Conservation (phyloP, 1,140 invertebrate genomes). For the Ips nitidus region DNA sequence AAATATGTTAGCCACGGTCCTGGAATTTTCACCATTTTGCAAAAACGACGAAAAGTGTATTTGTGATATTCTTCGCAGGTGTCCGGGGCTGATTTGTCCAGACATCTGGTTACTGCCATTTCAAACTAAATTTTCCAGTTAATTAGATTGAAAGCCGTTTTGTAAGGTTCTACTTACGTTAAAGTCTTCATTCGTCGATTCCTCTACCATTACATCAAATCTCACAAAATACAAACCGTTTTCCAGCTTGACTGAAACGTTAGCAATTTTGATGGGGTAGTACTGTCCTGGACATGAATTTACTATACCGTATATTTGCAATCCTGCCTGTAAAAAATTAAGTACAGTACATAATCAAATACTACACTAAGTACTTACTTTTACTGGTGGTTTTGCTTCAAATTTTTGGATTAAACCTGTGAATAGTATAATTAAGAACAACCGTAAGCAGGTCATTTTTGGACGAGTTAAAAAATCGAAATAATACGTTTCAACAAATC, state of each 20-base stretch:
- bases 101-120: slow-evolving; percentile 5
- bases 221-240: not conserved
- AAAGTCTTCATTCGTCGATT: not conserved
- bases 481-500: slow-evolving; percentile 3
- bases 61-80: slow-evolving; percentile 12
- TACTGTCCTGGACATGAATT: not conserved
- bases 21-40: not conserved
- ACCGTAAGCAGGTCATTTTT: slow-evolving; percentile 9
- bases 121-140: not conserved
- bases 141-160: not conserved
- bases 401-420: slow-evolving; percentile 6
- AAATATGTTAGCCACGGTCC: not conserved
- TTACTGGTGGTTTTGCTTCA: not conserved
- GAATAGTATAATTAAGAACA: slow-evolving; percentile 3
- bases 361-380: not conserved
- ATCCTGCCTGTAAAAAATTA: not conserved
- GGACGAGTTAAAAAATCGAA: not conserved
- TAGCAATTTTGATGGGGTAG: not conserved
- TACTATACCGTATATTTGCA: not conserved
- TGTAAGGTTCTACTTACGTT: not conserved
- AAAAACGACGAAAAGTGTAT: not conserved
- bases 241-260: slow-evolving; percentile 8
- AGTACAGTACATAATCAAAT: slow-evolving; percentile 7
- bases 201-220: not conserved
- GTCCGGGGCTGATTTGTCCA: not conserved